These are phyloP conservation scores for Entomobrya proxima DNA, from an alignment of 2,888 invertebrate genomes.

Conservation along the genomic window DNA sequence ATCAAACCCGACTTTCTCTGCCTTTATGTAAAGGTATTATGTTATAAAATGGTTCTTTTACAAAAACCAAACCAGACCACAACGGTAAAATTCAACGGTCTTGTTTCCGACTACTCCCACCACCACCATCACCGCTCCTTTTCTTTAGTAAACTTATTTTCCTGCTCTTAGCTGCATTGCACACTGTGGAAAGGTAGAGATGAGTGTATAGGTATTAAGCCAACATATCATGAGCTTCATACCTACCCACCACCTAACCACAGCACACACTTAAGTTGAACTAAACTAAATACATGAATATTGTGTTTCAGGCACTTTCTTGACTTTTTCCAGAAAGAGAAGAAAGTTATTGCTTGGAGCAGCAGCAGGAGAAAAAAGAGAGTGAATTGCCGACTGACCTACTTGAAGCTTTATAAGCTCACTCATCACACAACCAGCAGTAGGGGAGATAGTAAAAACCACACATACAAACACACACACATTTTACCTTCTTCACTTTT, in stretches of 20 bases:
- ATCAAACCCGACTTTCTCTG: too few species aligned
- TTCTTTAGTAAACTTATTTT: not conserved
- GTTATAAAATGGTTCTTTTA: conserved; percentile 2
- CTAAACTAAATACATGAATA: not conserved
- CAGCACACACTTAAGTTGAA: not conserved
- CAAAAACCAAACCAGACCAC: conserved; percentile 28
- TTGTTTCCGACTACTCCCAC: not conserved
- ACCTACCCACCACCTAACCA: not conserved
- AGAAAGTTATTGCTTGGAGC: conserved; percentile 30
- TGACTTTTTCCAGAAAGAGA: not conserved
- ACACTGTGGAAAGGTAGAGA: not conserved
- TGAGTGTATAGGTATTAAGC: too few species aligned
- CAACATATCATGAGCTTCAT: not conserved
- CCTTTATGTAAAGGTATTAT: not conserved
- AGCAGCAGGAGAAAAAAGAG: not conserved
- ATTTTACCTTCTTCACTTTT: conserved; percentile 17
- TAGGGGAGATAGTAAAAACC: conserved; percentile 21
- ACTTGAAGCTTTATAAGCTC: conserved; percentile 44
- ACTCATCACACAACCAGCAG: conserved; percentile 22
- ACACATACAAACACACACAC: not conserved
- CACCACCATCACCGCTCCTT: too few species aligned
- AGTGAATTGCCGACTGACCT: conserved; percentile 42
- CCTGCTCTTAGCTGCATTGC: conserved; percentile 23
- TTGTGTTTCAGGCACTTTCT: conserved; percentile 14
- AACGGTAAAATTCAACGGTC: conserved; percentile 9